Evolutionary conservation across 2,888 invertebrate species (phyloP).

Genomic region (Axea sp.): DNA sequence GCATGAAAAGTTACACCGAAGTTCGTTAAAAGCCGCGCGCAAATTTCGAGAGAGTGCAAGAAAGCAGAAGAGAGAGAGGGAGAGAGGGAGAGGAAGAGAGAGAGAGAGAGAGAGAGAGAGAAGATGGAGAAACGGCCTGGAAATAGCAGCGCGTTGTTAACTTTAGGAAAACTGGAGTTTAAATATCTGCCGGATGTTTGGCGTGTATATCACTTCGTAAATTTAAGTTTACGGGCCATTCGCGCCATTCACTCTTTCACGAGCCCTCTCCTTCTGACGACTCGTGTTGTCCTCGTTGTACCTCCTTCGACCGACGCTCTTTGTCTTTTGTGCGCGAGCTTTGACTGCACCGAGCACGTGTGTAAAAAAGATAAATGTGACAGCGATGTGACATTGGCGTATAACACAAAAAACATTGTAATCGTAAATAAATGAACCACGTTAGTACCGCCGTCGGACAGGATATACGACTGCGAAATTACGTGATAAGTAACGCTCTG

Average conservation of each 20-base stretch:
- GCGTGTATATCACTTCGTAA: slow-evolving; percentile 78
- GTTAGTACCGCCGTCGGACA: slow-evolving; percentile 19
- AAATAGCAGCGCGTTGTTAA: slow-evolving; percentile 74
- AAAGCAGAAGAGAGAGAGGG: not conserved
- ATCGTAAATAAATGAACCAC: slow-evolving; percentile 59
- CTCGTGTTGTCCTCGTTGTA: slow-evolving; percentile 23
- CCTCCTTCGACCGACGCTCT: slow-evolving; percentile 37
- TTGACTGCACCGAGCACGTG: slow-evolving; percentile 36
- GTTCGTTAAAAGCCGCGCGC: slow-evolving; percentile 19
- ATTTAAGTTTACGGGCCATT: slow-evolving; percentile 76
- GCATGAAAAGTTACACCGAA: slow-evolving; percentile 13
- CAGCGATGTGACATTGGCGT: slow-evolving; percentile 49
- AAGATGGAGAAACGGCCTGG: slow-evolving; percentile 53
- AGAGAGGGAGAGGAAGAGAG: not conserved
- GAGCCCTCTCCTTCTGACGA: slow-evolving; percentile 32
- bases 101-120: not conserved
- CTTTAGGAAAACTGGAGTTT: slow-evolving; percentile 73
- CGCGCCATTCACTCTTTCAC: slow-evolving; percentile 59
- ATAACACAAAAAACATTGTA: slow-evolving; percentile 54
- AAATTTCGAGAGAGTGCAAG: not conserved
- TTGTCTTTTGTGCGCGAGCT: slow-evolving; percentile 38
- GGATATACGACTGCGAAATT: slow-evolving; percentile 49
- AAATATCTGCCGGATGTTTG: slow-evolving; percentile 78
- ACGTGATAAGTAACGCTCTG: slow-evolving; percentile 56
- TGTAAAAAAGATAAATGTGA: slow-evolving; percentile 59